Percentiles rank a stretch among this genome's conserved stretches.
Conservation (phyloP, 2,797 vertebrate species). For the Babyrousa celebensis region DNA sequence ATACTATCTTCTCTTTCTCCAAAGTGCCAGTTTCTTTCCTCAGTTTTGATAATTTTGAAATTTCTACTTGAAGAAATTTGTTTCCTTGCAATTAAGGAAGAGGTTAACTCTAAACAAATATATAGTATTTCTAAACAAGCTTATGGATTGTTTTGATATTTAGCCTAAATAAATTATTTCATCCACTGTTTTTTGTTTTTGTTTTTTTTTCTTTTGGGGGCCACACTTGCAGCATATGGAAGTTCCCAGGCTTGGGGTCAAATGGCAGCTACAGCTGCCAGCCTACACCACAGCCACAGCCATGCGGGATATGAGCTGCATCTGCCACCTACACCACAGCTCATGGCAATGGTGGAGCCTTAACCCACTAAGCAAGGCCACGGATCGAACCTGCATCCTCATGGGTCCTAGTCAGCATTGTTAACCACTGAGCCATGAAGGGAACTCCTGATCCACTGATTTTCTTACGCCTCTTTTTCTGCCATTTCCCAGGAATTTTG, state of each 20-base stretch:
- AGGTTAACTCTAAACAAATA: conserved; percentile 11
- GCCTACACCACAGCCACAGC: no score
- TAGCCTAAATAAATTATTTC: neutral
- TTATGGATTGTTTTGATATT: neutral
- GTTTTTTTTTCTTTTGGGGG: no score
- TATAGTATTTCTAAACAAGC: neutral
- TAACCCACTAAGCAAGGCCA: no score
- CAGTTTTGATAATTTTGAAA: conserved; percentile 41
- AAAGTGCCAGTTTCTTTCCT: neutral
- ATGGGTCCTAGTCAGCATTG: no score
- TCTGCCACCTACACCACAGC: no score
- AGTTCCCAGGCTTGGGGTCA: no score
- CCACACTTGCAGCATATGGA: no score
- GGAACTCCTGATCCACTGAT: neutral
- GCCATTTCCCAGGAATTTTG: neutral
- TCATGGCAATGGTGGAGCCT: no score
- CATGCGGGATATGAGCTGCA: no score
- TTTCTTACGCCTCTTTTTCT: neutral
- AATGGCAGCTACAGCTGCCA: no score
- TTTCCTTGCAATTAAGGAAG: conserved; percentile 38
- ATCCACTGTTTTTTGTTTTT: neutral
- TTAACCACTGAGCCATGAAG: no score
- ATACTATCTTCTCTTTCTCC: neutral
- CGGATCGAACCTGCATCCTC: no score
- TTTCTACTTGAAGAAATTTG: neutral